Conservation (phyloP, 2,888 invertebrate species). For the Amphipyra tragopoginis region DNA sequence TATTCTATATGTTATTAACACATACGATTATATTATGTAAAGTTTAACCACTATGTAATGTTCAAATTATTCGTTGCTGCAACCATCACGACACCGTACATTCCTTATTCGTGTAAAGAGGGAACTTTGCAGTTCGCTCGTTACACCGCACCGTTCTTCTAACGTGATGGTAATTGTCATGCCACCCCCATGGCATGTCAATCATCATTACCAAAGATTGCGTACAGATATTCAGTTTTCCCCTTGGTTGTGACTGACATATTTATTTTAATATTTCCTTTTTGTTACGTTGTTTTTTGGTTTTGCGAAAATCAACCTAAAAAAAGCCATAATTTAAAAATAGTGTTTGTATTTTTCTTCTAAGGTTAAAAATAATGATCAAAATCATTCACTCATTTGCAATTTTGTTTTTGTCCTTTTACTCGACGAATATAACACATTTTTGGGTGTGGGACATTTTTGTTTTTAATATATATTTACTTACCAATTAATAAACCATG, state of each 20-base stretch:
- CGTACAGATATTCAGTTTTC: conserved; percentile 89
- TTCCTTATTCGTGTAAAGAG: conserved; percentile 74
- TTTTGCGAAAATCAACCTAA: background rate
- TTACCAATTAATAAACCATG: background rate
- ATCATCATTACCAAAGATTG: conserved; percentile 78
- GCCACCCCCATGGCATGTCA: conserved; percentile 74
- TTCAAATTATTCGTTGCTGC: conserved; percentile 72
- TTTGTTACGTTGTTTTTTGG: background rate
- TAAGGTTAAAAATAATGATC: background rate
- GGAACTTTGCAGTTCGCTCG: conserved; percentile 81
- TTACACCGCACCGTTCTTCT: conserved; percentile 73
- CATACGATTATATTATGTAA: conserved; percentile 28
- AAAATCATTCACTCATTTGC: background rate
- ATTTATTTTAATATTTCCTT: conserved; percentile 32
- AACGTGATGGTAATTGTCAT: conserved; percentile 66
- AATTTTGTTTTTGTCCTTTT: background rate
- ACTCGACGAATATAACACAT: background rate
- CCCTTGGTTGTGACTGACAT: conserved; percentile 78
- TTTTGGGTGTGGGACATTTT: conserved; percentile 1
- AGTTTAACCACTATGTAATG: conserved; percentile 33
- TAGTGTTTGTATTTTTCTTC: no score
- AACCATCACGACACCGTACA: conserved; percentile 72
- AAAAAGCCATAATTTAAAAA: no score
- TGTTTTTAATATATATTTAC: background rate
- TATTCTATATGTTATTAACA: conserved; percentile 20